Evolutionary conservation across 37 sponge, comb jelly and placozoan species (phyloP).

Genomic region (Beroe forskalii): DNA sequence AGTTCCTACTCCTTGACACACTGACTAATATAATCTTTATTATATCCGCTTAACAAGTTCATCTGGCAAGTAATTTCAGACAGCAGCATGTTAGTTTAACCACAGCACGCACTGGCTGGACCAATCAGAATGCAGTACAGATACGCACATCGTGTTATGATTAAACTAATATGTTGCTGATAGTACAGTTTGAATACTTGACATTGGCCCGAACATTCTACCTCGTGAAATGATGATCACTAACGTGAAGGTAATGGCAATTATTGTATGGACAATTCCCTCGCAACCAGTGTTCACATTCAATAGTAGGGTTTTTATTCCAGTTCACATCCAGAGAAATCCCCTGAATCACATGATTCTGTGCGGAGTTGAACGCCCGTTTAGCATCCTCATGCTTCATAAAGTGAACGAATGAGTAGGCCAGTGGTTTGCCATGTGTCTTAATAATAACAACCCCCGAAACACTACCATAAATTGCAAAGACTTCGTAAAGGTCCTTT

Average conservation of each 20-base stretch:
- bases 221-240: constrained; percentile 39
- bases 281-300: constrained; percentile 54
- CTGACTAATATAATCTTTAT: no score
- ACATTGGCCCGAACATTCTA: no score
- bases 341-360: constrained; percentile 43
- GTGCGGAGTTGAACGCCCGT: constrained; percentile 49
- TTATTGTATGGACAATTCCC: constrained; percentile 60
- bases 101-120: no score
- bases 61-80: no score
- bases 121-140: no score
- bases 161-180: no score
- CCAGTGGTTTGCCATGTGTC: constrained; percentile 50
- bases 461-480: constrained; percentile 45
- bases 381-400: constrained; percentile 60
- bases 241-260: constrained; percentile 62
- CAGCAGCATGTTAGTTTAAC: no score
- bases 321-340: constrained; percentile 58
- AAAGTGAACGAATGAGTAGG: constrained; percentile 48
- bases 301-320: constrained; percentile 62
- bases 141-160: no score
- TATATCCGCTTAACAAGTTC: no score
- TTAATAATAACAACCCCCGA: constrained; percentile 61
- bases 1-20: no score
- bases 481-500: constrained; percentile 55
- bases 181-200: no score